Percentiles rank a stretch among this genome's conserved stretches.
Evolutionary conservation across 2,888 invertebrate genomes (phyloP).

Genomic region (Bibio marci): DNA sequence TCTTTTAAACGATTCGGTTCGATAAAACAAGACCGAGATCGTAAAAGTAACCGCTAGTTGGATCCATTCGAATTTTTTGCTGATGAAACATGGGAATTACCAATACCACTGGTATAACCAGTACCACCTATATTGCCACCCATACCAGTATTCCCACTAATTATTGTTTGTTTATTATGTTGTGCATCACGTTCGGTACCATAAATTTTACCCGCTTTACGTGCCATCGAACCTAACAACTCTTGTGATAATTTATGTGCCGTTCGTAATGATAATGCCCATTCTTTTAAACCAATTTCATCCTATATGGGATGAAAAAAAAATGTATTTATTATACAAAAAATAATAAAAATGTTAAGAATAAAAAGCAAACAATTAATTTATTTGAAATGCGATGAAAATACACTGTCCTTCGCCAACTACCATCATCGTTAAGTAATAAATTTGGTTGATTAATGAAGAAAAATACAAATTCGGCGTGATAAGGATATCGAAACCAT

Average conservation of each 20-base stretch:
- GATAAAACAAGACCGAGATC: slow-evolving; percentile 16
- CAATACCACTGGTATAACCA: slow-evolving; percentile 8
- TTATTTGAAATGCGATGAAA: too few relatives aligned
- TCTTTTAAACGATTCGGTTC: slow-evolving; percentile 15
- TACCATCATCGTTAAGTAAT: background rate
- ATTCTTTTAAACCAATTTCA: slow-evolving; percentile 96
- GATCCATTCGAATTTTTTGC: slow-evolving; percentile 13
- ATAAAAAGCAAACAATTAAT: background rate
- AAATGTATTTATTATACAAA: slow-evolving; percentile 3
- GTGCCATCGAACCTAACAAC: slow-evolving; percentile 91
- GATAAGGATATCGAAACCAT: background rate
- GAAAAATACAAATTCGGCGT: background rate
- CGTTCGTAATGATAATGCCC: slow-evolving; percentile 87
- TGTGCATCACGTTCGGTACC: slow-evolving; percentile 47
- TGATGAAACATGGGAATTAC: too few relatives aligned
- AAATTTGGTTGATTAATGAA: background rate
- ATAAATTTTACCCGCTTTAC: slow-evolving; percentile 97
- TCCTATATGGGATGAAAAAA: slow-evolving; percentile 59
- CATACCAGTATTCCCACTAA: slow-evolving; percentile 3
- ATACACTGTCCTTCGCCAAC: too few relatives aligned
- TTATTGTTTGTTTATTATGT: slow-evolving; percentile 1
- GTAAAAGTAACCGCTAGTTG: slow-evolving; percentile 15
- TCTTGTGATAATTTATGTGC: slow-evolving; percentile 94
- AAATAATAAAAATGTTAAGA: too few relatives aligned
- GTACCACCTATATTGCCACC: slow-evolving; percentile 2